Conservation (phyloP, 2,113 vertebrate species). For the Ariopsis seemanni region DNA sequence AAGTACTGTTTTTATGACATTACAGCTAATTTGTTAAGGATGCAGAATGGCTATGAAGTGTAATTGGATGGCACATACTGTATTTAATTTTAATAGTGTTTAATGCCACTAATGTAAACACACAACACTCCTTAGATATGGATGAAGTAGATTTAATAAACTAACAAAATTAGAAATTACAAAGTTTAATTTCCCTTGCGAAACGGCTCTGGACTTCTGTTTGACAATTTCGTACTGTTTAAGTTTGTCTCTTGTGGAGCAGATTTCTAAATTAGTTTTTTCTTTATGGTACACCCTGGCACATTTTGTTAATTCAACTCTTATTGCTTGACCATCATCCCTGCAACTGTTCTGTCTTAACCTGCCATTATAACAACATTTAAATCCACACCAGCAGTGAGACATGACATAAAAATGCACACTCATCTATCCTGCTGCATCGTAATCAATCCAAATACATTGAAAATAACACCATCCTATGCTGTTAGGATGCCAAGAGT, state of each 20-base stretch:
- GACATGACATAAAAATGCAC: not conserved
- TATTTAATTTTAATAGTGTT: conserved; percentile 1
- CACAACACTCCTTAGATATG: not conserved
- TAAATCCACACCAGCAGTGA: conserved; percentile 9
- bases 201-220: not conserved
- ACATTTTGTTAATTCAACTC: conserved; percentile 9
- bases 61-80: not conserved
- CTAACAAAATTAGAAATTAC: not conserved
- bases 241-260: not conserved
- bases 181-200: not conserved
- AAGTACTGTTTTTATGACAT: not conserved
- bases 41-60: not conserved
- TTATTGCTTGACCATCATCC: not conserved
- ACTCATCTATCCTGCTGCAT: not conserved
- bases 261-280: not conserved
- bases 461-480: not conserved
- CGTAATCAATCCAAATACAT: not conserved
- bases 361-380: conserved; percentile 4
- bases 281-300: not conserved
- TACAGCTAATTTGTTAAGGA: not conserved
- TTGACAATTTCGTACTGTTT: not conserved
- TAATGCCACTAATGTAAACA: not conserved
- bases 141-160: not conserved
- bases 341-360: conserved; percentile 3
- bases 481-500: not conserved